Conservation (phyloP, 2,113 vertebrate species). For the Piaya cayana region DNA sequence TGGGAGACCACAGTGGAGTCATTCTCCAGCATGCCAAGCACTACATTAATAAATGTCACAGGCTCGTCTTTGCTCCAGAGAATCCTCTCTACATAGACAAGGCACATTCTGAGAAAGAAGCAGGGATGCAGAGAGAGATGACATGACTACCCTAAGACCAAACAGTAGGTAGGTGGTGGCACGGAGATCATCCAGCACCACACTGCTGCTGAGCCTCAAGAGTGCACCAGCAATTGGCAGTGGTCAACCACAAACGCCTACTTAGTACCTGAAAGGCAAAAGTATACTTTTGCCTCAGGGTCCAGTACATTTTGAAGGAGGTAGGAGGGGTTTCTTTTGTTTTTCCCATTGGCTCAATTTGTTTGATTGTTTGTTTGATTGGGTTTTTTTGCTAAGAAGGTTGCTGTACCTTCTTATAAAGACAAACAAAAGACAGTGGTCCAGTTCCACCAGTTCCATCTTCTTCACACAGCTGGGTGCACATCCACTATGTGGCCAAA, state of each 20-base stretch:
- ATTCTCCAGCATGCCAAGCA: background rate
- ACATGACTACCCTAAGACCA: background rate
- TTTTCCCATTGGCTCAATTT: background rate
- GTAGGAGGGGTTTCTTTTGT: background rate
- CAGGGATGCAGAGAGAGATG: background rate
- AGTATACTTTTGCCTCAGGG: background rate
- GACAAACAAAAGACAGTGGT: background rate
- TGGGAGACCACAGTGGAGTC: background rate
- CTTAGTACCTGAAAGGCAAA: background rate
- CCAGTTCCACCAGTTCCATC: background rate
- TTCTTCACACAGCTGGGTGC: background rate
- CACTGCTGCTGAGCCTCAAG: background rate
- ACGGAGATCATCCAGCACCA: background rate
- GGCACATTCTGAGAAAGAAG: background rate
- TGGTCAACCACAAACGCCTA: conserved; percentile 5
- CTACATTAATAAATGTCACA: conserved; percentile 1
- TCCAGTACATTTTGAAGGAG: background rate
- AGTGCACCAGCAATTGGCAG: background rate
- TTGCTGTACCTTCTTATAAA: background rate
- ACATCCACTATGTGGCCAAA: background rate
- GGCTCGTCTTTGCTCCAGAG: background rate
- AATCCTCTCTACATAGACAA: background rate
- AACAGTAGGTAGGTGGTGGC: conserved; percentile 4
- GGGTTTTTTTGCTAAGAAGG: background rate
- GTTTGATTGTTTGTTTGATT: background rate